Evolutionary conservation across 2,113 vertebrate species (phyloP), one percentile per base, ranked within the genome.

Genomic region (Propithecus coquereli): DNA sequence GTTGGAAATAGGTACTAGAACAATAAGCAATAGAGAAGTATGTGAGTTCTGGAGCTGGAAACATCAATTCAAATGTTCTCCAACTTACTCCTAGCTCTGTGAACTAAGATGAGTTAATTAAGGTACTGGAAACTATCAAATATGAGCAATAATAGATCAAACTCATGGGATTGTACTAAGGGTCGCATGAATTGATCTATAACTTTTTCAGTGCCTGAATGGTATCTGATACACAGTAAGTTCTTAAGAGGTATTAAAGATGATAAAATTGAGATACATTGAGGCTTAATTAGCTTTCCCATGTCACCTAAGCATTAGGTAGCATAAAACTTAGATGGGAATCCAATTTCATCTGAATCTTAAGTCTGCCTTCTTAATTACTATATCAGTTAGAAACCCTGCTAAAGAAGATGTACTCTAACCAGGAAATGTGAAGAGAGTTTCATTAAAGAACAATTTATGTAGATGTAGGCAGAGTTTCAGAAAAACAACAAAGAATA

Each of bases 281-380:
- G 18, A 37, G 27, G 65, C 43, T 87, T 93, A 92, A 71, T 82
- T 86, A 94, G 61, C 4, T 89, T 73, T 90, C 14, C 14, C 3
- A 43, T 82, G 50, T 93, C 23, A 79, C 25, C 32, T 5, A 92
- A 43, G 34, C 83, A 90, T 83, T 94, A 90, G 54, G 47, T 43
- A 85, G 34, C 65, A 88, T 84, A 63, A 93, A 79, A 12, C 34
- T 85, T 70, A 93, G 76, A 84, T 81, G 88, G 65, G 52, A 96
- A 70, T 84, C 4, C 18, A 76, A 80, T 59, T 71, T 90, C 25
- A 82, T 86, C 34, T 74, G 47, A 82, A 17, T 37, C 34, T 77
- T 54, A 86, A 30, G 47, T 86, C 47, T 84, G 17, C 40, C 83
- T 86, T 89, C 83, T 85, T 95, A 91, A 91, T 93, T 93, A 65